Evolutionary conservation across 53 echinoderm and acorn worm species (phyloP).

Genomic region (Crossaster papposus): DNA sequence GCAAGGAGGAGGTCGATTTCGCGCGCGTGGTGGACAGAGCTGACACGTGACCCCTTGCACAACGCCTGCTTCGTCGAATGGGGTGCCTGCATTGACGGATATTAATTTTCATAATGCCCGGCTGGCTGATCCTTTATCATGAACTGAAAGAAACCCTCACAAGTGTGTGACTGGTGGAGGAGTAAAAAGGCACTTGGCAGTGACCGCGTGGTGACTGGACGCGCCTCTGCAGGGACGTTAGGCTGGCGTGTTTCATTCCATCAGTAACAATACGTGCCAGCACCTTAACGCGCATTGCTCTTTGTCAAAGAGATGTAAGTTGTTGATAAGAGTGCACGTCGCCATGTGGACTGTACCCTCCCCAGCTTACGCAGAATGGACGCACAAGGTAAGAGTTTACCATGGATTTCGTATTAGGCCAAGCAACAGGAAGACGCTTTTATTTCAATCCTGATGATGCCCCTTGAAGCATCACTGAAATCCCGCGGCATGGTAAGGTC

Average conservation of each 20-base stretch:
- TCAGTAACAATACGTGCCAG: not conserved
- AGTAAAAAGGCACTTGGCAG: not conserved
- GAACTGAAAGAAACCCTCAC: not conserved
- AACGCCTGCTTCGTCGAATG: constrained; percentile 3
- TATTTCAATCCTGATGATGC: not conserved
- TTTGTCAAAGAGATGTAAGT: not conserved
- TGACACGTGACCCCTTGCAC: constrained; percentile 40
- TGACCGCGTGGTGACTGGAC: not conserved
- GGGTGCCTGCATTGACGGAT: constrained; percentile 24
- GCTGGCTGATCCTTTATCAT: constrained; percentile 30
- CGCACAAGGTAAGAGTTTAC: constrained; percentile 28
- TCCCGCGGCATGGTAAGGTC: too few relatives aligned
- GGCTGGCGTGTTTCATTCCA: not conserved
- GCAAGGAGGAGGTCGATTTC: constrained; percentile 45
- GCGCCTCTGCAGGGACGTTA: not conserved
- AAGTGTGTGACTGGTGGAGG: not conserved
- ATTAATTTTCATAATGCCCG: constrained; percentile 54
- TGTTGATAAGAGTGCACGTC: not conserved
- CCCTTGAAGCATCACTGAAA: too few relatives aligned
- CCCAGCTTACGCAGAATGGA: constrained; percentile 22
- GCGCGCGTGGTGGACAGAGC: not conserved
- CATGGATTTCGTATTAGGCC: not conserved
- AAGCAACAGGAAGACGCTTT: not conserved
- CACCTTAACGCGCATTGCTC: not conserved
- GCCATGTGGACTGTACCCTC: constrained; percentile 40